These are phyloP conservation scores for Pavo muticus DNA, from an alignment of 2,113 vertebrate species.

Conservation along the genomic window DNA sequence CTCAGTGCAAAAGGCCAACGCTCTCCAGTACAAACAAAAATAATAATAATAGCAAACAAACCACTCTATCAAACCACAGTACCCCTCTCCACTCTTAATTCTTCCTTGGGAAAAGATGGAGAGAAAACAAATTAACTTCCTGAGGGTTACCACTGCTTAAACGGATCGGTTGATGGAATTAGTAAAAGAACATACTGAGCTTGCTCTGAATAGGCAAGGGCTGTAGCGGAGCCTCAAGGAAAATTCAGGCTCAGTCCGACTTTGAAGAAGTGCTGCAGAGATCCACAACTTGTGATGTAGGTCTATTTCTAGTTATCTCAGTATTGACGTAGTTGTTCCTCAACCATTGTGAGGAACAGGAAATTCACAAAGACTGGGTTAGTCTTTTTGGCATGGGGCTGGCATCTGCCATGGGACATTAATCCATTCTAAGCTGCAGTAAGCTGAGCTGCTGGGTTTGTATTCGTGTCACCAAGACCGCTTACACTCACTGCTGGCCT, in stretches of 20 bases:
- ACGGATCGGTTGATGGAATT: background rate
- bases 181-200: background rate
- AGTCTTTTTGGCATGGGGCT: slow-evolving; percentile 14
- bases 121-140: background rate
- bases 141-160: background rate
- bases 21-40: background rate
- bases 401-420: background rate
- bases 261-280: background rate
- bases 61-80: background rate
- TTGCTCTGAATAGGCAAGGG: background rate
- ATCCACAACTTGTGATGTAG: background rate
- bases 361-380: background rate
- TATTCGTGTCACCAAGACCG: background rate
- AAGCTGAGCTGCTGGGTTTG: slow-evolving; percentile 45
- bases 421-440: slow-evolving; percentile 43
- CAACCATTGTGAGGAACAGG: background rate
- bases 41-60: background rate
- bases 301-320: background rate
- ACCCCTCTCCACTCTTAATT: background rate
- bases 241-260: background rate
- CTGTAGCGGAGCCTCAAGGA: background rate
- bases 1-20: background rate
- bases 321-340: background rate
- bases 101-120: background rate
- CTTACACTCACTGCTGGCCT: slow-evolving; percentile 2